Conservation (phyloP, 2,888 invertebrate species). For the Siphonodentalium dalli region DNA sequence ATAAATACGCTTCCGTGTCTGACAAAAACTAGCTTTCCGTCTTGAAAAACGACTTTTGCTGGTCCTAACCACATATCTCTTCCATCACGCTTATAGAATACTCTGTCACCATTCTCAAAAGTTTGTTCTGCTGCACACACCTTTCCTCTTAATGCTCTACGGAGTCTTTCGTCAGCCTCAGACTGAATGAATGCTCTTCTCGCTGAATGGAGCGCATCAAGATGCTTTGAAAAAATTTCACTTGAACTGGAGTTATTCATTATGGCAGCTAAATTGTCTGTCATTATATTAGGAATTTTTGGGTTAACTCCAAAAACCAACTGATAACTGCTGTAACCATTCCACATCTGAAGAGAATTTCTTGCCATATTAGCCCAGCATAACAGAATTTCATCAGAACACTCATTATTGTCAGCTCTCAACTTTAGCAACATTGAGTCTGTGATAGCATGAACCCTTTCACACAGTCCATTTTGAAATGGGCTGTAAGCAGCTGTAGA, state of each 20-base stretch:
- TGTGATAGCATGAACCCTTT: conserved; percentile 9
- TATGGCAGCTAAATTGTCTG: background rate
- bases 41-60: conserved; percentile 2
- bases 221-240: background rate
- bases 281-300: background rate
- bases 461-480: too few species aligned
- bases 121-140: background rate
- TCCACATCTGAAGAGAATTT: conserved; percentile 8
- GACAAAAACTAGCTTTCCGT: conserved; percentile 3
- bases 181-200: background rate
- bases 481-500: conserved; percentile 15
- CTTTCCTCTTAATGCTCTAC: background rate
- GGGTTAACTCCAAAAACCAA: conserved; percentile 1
- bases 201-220: background rate
- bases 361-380: conserved; percentile 12
- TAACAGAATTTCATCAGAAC: background rate
- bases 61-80: background rate
- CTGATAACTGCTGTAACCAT: conserved; percentile 6
- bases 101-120: conserved; percentile 1
- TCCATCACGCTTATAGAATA: conserved; percentile 1
- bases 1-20: background rate
- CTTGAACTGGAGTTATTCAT: background rate
- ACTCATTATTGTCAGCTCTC: background rate
- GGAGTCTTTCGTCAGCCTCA: conserved; percentile 1
- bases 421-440: conserved; percentile 13